Evolutionary conservation across 2,113 vertebrate species (phyloP), one percentile per base, ranked within the genome.

Genomic region (Saguinus midas): DNA sequence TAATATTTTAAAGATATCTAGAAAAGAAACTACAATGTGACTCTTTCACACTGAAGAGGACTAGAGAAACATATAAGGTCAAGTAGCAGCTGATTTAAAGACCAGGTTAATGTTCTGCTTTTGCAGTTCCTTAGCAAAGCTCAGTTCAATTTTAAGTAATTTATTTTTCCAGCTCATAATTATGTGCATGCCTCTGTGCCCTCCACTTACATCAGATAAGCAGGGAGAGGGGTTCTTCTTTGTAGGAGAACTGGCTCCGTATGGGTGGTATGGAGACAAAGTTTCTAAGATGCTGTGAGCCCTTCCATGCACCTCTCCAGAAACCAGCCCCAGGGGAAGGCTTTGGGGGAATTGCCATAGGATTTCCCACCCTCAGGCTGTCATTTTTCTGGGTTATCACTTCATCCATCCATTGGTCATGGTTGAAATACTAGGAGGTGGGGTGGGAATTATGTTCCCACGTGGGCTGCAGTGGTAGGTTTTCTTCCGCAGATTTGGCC

Each of bases 1-100:
- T 82, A 83, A 27, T 95, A 45, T 96, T 88, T 78, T 80, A 23
- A 86, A 91, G n/a, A 35, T 27, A 57, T 70, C 85, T 61, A 75
- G 66, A 52, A 80, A 80, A 66, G 40, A 75, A 32, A 85, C 40
- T 45, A 48, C 79, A 48, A 48, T 66, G 37, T 76, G 66, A 32
- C 29, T 82, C 16, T 48, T 78, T 64, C 76, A 85, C 25, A 1
- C 17, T 23, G 50, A 61, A 66, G 91, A 92, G 37, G n/a, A 43
- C 64, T 45, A 43, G 78, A 88, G n/a, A 40, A 91, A 80, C 25
- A 0, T 21, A 5, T 5, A 48, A 27, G 81, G 20, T 64, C 14
- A 32, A 27, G 37, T 35, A 43, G 64, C 70, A 29, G n/a, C 55
- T 72, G 43, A 32, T 64, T 37, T 73, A 82, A 90, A 95, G 64